A percentile compares a stretch with the other conserved stretches of the same genome.
phyloP scores from a whole-genome alignment of 1,140 invertebrate genomes.

The Ceratoteleas bidentatus region DNA sequence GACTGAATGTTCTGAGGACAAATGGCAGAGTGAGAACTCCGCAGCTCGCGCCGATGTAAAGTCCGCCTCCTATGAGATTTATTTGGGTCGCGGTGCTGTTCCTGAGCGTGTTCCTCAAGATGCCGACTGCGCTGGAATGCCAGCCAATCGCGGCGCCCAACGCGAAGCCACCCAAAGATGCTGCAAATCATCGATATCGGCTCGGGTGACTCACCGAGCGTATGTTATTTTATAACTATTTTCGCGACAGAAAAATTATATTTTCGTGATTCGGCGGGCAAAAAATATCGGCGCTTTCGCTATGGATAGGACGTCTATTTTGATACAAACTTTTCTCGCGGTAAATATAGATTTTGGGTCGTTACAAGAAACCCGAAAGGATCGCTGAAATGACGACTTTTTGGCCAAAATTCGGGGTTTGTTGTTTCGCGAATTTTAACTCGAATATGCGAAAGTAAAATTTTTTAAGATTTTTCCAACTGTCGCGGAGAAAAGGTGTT shows the following conservation, averaged over 20 bases:
- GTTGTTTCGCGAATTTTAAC: no score
- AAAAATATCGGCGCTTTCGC: background rate
- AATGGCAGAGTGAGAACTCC: constrained; percentile 63
- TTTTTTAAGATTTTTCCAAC: no score
- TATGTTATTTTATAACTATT: constrained; percentile 21
- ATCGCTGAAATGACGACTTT: no score
- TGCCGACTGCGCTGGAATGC: constrained; percentile 66
- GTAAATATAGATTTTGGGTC: background rate
- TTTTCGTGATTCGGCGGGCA: constrained; percentile 13
- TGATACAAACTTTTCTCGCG: background rate
- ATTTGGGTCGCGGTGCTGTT: constrained; percentile 62
- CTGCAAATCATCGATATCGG: constrained; percentile 51
- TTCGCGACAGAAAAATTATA: constrained; percentile 33
- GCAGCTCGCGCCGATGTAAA: constrained; percentile 64
- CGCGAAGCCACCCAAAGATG: constrained; percentile 68
- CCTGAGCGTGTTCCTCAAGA: constrained; percentile 53
- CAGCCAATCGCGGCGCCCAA: constrained; percentile 66
- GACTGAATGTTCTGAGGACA: constrained; percentile 54
- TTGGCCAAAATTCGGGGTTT: no score
- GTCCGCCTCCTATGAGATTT: constrained; percentile 62
- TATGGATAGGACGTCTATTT: constrained; percentile 1
- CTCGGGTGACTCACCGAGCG: background rate
- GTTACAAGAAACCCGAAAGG: background rate
- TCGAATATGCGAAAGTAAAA: no score
- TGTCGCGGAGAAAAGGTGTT: no score